A percentile compares a stretch with the other conserved stretches of the same genome.
phyloP scores from a whole-genome alignment of 2,797 vertebrate genomes.

The Sebastes wilsoni region DNA sequence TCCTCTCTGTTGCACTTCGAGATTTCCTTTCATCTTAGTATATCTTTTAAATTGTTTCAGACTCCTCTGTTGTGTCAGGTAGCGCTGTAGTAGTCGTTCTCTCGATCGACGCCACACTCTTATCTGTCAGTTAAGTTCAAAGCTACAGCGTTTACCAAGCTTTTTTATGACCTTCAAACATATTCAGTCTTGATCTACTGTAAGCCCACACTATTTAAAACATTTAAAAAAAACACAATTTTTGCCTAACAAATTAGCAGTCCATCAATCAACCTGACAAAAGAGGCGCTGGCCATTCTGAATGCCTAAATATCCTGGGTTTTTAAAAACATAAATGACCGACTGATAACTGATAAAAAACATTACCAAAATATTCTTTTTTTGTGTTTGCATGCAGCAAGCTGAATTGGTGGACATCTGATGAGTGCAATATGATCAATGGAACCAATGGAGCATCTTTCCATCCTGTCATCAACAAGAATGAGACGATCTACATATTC shows the following conservation, averaged over 20 bases:
- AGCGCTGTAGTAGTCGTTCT: not conserved
- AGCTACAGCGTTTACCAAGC: not conserved
- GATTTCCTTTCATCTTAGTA: not conserved
- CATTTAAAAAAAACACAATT: not conserved
- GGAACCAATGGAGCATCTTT: conserved; percentile 94
- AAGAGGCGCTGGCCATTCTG: not conserved
- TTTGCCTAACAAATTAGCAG: not conserved
- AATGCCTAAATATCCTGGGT: not conserved
- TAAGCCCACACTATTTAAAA: not conserved
- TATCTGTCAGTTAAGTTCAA: not conserved
- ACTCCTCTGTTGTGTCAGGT: not conserved
- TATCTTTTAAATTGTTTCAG: not conserved
- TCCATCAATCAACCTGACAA: not conserved
- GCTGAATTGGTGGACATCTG: conserved; percentile 91
- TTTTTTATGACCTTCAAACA: not conserved
- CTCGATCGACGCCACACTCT: not conserved
- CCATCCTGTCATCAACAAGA: conserved; percentile 88
- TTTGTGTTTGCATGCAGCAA: conserved; percentile 70
- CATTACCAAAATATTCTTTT: not conserved
- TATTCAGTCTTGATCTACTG: not conserved
- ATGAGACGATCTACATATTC: conserved; percentile 91
- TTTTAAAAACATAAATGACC: not conserved
- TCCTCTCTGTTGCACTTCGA: not conserved
- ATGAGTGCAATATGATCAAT: conserved; percentile 95
- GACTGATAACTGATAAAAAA: not conserved